These are phyloP conservation scores for Drosophila yooni DNA, from an alignment of 2,888 invertebrate genomes.

Conservation along the genomic window DNA sequence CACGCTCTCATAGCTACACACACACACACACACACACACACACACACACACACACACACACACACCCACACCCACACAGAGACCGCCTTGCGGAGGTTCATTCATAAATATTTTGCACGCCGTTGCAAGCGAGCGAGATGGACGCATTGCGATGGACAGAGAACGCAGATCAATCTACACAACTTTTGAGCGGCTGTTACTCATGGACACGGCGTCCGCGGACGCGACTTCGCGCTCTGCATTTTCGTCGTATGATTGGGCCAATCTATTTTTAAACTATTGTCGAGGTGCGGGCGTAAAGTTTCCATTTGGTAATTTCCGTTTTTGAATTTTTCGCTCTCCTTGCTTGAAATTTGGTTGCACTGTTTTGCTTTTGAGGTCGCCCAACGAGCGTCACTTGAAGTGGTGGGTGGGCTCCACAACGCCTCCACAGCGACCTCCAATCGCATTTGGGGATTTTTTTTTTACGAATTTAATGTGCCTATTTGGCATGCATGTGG, in stretches of 20 bases:
- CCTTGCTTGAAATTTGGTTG: constrained; percentile 1
- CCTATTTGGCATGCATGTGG: constrained; percentile 25
- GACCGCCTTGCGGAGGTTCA: constrained; percentile 48
- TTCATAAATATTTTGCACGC: constrained; percentile 62
- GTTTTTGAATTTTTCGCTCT: not conserved
- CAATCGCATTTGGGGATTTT: constrained; percentile 11
- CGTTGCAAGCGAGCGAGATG: constrained; percentile 19
- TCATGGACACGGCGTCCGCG: constrained; percentile 52
- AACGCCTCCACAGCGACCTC: constrained; percentile 11
- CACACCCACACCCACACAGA: not conserved
- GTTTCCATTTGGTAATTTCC: constrained; percentile 47
- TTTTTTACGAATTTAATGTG: constrained; percentile 6
- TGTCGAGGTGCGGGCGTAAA: constrained; percentile 41
- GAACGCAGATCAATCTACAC: constrained; percentile 64
- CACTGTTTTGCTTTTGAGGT: constrained; percentile 4
- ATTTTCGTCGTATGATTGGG: constrained; percentile 59
- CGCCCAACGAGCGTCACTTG: constrained; percentile 16
- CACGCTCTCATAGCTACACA: constrained; percentile 33
- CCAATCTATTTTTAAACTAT: constrained; percentile 70
- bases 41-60: not conserved
- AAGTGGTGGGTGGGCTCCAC: not conserved
- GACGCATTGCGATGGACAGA: constrained; percentile 1
- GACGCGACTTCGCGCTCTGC: constrained; percentile 30
- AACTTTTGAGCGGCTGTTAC: constrained; percentile 64
- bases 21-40: constrained; percentile 16